Percentiles rank a stretch among this genome's conserved stretches.
Evolutionary conservation across 2,797 vertebrate genomes (phyloP).

Genomic region (Enteromius fasciolatus): DNA sequence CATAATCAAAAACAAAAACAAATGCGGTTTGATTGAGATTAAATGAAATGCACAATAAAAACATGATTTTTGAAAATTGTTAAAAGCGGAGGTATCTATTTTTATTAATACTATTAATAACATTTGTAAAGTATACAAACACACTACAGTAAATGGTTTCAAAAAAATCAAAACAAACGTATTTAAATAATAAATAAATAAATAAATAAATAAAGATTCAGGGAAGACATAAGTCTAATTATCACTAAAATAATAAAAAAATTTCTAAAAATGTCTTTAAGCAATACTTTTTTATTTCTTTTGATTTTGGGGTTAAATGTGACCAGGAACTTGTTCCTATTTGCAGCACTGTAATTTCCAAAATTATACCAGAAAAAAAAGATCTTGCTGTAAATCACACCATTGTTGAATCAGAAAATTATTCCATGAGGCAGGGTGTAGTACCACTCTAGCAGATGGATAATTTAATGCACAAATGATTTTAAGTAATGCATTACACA

Average conservation of each 20-base stretch:
- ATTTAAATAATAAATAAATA: background rate
- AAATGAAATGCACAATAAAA: too few relatives aligned
- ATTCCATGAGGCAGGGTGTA: background rate
- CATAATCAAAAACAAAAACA: too few relatives aligned
- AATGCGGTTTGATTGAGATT: too few relatives aligned
- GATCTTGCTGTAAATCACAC: background rate
- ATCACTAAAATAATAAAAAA: background rate
- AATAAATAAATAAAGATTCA: too few relatives aligned
- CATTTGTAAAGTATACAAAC: background rate
- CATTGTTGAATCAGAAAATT: background rate
- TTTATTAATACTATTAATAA: background rate
- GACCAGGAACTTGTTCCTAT: background rate
- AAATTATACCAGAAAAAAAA: background rate
- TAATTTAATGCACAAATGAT: constrained; percentile 20
- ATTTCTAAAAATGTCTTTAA: background rate
- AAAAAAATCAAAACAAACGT: background rate
- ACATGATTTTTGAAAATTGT: too few relatives aligned
- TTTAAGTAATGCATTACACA: constrained; percentile 21
- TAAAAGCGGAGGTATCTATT: too few relatives aligned
- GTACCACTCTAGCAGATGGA: constrained; percentile 7
- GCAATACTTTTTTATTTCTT: background rate
- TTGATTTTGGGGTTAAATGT: background rate
- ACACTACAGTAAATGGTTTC: background rate
- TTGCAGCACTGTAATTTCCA: background rate
- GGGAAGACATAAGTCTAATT: background rate